Evolutionary conservation across 2,113 vertebrate species (phyloP).

Genomic region (Conger conger): DNA sequence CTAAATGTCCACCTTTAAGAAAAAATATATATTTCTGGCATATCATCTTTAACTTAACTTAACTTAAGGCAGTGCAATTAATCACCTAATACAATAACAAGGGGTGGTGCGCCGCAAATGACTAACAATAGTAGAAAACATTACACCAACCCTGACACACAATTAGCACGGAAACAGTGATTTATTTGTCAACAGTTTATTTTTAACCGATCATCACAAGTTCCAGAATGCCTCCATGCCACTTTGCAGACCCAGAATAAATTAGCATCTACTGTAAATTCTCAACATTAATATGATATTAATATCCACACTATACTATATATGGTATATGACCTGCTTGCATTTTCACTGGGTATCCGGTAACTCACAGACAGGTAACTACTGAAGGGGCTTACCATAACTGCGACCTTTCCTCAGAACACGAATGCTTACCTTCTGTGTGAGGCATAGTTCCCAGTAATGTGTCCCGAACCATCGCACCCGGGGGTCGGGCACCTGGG

Average conservation of each 20-base stretch:
- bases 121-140: not conserved
- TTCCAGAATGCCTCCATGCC: not conserved
- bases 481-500: conserved; percentile 96
- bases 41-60: not conserved
- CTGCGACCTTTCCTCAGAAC: not conserved
- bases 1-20: not conserved
- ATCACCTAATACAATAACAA: not conserved
- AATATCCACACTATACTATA: not conserved
- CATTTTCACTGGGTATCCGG: not conserved
- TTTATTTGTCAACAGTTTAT: not conserved
- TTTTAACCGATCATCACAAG: not conserved
- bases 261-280: not conserved
- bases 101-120: not conserved
- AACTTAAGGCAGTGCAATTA: not conserved
- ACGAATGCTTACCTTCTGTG: conserved; percentile 86
- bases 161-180: not conserved
- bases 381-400: not conserved
- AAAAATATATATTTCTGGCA: not conserved
- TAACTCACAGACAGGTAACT: not conserved
- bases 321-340: not conserved
- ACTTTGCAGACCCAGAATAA: not conserved
- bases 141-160: not conserved
- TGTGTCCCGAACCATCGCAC: conserved; percentile 98
- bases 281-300: not conserved
- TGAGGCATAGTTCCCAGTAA: conserved; percentile 97